These are phyloP conservation scores for Benthosema pterotum DNA, from an alignment of 2,797 vertebrate species.

Conservation along the genomic window DNA sequence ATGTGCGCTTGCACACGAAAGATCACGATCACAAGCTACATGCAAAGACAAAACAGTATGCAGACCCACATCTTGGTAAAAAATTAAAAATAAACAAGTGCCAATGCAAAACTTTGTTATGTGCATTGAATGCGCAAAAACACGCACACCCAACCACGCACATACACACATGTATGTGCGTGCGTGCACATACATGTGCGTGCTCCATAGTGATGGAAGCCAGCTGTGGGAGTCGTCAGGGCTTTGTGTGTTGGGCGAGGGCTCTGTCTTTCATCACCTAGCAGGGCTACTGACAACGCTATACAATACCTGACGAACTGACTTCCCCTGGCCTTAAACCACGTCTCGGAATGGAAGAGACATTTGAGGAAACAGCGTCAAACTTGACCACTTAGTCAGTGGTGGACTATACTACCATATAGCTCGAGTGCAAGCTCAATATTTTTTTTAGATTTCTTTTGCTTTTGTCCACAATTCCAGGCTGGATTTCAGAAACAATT, in stretches of 20 bases:
- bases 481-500: too few species aligned
- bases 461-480: too few species aligned
- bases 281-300: slow-evolving; percentile 20
- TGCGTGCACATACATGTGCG: not conserved
- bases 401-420: too few species aligned
- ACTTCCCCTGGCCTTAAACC: slow-evolving; percentile 11
- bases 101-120: too few species aligned
- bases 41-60: not conserved
- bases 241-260: slow-evolving; percentile 24
- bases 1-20: slow-evolving; percentile 5
- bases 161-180: slow-evolving; percentile 1
- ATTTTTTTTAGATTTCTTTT: too few species aligned
- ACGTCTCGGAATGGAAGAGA: slow-evolving; percentile 4
- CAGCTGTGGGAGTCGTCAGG: slow-evolving; percentile 53
- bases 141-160: too few species aligned
- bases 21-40: not conserved
- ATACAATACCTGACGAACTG: slow-evolving; percentile 17
- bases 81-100: too few species aligned
- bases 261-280: slow-evolving; percentile 27
- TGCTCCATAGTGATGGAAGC: slow-evolving; percentile 45
- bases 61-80: not conserved
- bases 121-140: too few species aligned
- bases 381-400: not conserved
- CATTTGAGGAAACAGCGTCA: slow-evolving; percentile 20
- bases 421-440: too few species aligned